Percentiles rank a stretch among this genome's conserved stretches.
These are phyloP conservation scores for Drosophila grimshawi DNA, from an alignment of 1,140 invertebrate species.

Conservation along the genomic window DNA sequence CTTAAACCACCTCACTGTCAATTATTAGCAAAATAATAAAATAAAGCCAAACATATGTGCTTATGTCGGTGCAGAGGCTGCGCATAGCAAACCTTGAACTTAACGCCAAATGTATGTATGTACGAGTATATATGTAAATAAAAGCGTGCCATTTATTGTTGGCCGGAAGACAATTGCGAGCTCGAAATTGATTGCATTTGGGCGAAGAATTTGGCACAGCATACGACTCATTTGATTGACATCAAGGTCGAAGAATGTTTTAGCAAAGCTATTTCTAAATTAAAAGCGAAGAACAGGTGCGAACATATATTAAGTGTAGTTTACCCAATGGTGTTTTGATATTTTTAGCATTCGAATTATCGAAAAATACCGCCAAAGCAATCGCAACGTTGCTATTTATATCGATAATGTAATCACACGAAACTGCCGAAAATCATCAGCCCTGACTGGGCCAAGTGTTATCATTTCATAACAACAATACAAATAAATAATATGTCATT, in stretches of 20 bases:
- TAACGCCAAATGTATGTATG: conserved; percentile 39
- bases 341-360: not conserved
- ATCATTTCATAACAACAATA: conserved; percentile 54
- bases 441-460: conserved; percentile 12
- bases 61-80: conserved; percentile 12
- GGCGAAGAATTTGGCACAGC: conserved; percentile 36
- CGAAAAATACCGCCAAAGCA: conserved; percentile 5
- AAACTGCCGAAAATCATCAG: not conserved
- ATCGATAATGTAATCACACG: conserved; percentile 11
- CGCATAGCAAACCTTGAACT: conserved; percentile 59
- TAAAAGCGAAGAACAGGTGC: conserved; percentile 36
- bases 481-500: conserved; percentile 59
- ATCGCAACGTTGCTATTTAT: not conserved
- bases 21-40: conserved; percentile 39
- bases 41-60: not conserved
- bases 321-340: not conserved
- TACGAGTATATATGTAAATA: conserved; percentile 61
- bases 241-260: conserved; percentile 35
- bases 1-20: conserved; percentile 61
- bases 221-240: conserved; percentile 45
- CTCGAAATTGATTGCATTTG: conserved; percentile 14
- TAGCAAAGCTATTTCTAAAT: conserved; percentile 45
- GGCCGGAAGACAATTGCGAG: conserved; percentile 53
- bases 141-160: conserved; percentile 33
- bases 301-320: not conserved